Evolutionary conservation across 2,113 vertebrate genomes (phyloP), one percentile per base, ranked within the genome.

Genomic region (Asarcornis scutulata): DNA sequence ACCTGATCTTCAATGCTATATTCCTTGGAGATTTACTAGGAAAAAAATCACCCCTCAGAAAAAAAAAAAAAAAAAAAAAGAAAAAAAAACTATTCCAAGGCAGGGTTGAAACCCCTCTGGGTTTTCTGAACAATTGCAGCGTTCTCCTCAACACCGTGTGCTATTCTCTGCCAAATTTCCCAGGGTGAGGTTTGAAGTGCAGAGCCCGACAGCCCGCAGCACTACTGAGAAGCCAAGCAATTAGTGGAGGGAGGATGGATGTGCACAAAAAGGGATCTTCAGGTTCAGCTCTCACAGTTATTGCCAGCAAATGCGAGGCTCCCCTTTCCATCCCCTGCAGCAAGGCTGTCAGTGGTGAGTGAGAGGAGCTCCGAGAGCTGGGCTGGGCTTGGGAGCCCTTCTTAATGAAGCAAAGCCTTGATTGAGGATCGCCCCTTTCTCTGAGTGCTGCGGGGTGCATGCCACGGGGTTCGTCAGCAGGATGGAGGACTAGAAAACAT

Each of bases 111-210:
- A 83, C 25, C 71, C 81, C 60, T 1, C 5, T 29, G 87, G 92
- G 80, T 69, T 91, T 91, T 60, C 68, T 55, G 86, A 89, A 71
- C 89, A 97, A 88, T 72, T 36, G 73, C 89, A 86, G 77, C 15
- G n/a, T 79, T 94, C 68, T 91, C 69, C 78, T 90, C 56, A 91
- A 83, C 53, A 58, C 55, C 62, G 29, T 58, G 73, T 91, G 95
- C 95, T 85, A 89, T 95, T 93, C 80, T 58, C 50, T 72, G 64
- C 58, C 15, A 27, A 48, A 94, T 97, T 96, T 96, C 94, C 95
- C 92, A 17, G 55, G 50, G 91, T 76, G 93, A 62, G 64, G 84
- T 77, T 81, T 86, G 84, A 86, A 91, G 21, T 2, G 64, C 36
- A 59, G 60, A 88, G 92, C 82, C 75, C 4, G 4, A 31, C 40